phyloP scores from a whole-genome alignment of 2,888 invertebrate species.

The Globia sparganii region DNA sequence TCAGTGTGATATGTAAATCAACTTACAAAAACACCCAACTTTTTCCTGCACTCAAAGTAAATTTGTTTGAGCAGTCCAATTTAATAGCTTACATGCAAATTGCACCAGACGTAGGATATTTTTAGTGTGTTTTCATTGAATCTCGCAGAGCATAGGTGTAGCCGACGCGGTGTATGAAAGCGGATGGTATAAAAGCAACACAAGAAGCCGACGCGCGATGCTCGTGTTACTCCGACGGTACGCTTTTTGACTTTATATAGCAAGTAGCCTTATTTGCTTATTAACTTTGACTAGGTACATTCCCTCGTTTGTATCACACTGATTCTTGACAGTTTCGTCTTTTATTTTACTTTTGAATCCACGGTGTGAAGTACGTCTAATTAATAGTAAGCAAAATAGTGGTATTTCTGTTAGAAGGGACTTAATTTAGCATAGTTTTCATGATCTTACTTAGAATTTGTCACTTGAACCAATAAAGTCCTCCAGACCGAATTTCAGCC shows the following conservation, averaged over 20 bases:
- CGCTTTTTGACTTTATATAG: constrained; percentile 45
- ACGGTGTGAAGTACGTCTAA: constrained; percentile 14
- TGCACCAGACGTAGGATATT: constrained; percentile 28
- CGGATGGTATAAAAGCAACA: constrained; percentile 79
- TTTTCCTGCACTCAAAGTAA: constrained; percentile 27
- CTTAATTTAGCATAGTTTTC: background rate
- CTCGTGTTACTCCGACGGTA: constrained; percentile 82
- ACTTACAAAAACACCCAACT: constrained; percentile 29
- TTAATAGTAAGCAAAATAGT: constrained; percentile 16
- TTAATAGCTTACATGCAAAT: constrained; percentile 30
- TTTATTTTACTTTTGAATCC: constrained; percentile 14
- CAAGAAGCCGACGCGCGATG: constrained; percentile 76
- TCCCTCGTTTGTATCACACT: constrained; percentile 7
- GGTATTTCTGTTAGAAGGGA: background rate
- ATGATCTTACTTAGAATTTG: background rate
- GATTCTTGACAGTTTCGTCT: constrained; percentile 24
- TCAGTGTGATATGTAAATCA: constrained; percentile 38
- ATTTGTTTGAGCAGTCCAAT: constrained; percentile 44
- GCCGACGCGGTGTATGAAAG: constrained; percentile 83
- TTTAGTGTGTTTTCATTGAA: constrained; percentile 42
- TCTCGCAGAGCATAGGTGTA: constrained; percentile 79
- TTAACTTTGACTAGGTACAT: constrained; percentile 45
- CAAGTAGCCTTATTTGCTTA: constrained; percentile 51
- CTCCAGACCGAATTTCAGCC: background rate
- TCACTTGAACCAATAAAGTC: background rate